Conservation (phyloP, 2,113 vertebrate genomes). For the Equus quagga region DNA sequence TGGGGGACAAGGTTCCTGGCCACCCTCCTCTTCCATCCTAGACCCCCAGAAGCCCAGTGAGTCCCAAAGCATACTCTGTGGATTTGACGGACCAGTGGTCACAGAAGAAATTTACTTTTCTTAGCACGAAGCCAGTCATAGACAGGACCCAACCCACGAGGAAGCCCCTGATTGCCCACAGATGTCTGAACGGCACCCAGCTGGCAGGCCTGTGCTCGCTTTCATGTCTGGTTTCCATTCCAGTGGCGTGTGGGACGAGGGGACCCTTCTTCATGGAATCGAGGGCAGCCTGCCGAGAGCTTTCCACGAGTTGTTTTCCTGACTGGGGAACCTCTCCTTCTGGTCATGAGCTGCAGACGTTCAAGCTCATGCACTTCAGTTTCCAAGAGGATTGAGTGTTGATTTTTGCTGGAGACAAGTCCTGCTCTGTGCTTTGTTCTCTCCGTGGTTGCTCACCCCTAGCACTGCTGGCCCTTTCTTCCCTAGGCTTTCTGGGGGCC, state of each 20-base stretch:
- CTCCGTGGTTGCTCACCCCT: not conserved
- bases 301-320: constrained; percentile 23
- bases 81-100: constrained; percentile 27
- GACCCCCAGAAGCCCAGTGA: not conserved
- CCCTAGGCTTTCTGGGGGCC: not conserved
- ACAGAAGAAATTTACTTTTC: constrained; percentile 62
- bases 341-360: not conserved
- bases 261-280: constrained; percentile 22
- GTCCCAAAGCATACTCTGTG: not conserved
- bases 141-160: not conserved
- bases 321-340: constrained; percentile 28
- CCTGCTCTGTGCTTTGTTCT: not conserved
- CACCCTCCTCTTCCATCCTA: not conserved
- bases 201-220: constrained; percentile 8
- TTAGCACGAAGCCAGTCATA: constrained; percentile 63
- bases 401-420: constrained; percentile 13
- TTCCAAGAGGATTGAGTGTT: constrained; percentile 63
- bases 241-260: not conserved
- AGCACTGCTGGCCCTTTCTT: not conserved
- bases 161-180: constrained; percentile 73
- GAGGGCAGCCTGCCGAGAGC: not conserved
- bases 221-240: constrained; percentile 75
- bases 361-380: not conserved
- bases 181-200: constrained; percentile 78
- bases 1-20: not conserved